A percentile compares a stretch with the other conserved stretches of the same genome.
phyloP scores from a whole-genome alignment of 2,797 vertebrate species.

The Fistularia tabacaria region DNA sequence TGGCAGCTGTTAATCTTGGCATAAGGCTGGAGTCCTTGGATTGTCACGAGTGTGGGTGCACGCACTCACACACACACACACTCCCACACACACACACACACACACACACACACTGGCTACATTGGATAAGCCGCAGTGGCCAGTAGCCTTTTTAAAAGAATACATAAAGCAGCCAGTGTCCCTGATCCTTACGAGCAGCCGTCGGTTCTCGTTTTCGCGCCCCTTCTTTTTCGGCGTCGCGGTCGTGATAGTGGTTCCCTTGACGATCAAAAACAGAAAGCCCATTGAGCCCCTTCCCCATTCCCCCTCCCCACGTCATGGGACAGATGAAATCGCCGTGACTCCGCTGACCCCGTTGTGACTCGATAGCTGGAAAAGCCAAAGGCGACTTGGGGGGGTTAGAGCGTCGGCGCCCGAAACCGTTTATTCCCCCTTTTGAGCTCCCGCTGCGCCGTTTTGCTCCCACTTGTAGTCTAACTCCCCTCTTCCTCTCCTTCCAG shows the following conservation, averaged over 20 bases:
- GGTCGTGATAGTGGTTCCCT: slow-evolving; percentile 25
- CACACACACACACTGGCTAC: slow-evolving; percentile 13
- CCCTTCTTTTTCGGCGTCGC: slow-evolving; percentile 14
- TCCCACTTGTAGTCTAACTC: slow-evolving; percentile 4
- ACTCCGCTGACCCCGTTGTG: slow-evolving; percentile 37
- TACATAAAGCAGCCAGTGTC: slow-evolving; percentile 49
- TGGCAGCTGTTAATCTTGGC: slow-evolving; percentile 77
- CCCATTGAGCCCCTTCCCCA: slow-evolving; percentile 32
- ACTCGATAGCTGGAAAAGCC: slow-evolving; percentile 27
- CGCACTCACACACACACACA: slow-evolving; percentile 21
- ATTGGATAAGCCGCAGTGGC: slow-evolving; percentile 29
- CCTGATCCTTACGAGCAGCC: slow-evolving; percentile 42
- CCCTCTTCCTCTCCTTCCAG: slow-evolving; percentile 47
- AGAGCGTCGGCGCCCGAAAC: neutral
- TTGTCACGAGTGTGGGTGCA: slow-evolving; percentile 28
- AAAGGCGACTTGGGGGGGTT: neutral
- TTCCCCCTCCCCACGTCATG: slow-evolving; percentile 42
- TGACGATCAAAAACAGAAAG: slow-evolving; percentile 35
- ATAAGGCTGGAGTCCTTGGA: slow-evolving; percentile 37
- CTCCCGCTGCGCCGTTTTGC: neutral
- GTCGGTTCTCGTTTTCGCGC: slow-evolving; percentile 32
- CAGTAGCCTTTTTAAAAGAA: slow-evolving; percentile 31
- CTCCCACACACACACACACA: slow-evolving; percentile 11
- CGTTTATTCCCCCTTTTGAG: slow-evolving; percentile 17
- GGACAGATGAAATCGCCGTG: slow-evolving; percentile 36